Percentiles rank a stretch among this genome's conserved stretches.
Conservation (phyloP, 2,113 vertebrate species). For the Chlamydotis undulata region DNA sequence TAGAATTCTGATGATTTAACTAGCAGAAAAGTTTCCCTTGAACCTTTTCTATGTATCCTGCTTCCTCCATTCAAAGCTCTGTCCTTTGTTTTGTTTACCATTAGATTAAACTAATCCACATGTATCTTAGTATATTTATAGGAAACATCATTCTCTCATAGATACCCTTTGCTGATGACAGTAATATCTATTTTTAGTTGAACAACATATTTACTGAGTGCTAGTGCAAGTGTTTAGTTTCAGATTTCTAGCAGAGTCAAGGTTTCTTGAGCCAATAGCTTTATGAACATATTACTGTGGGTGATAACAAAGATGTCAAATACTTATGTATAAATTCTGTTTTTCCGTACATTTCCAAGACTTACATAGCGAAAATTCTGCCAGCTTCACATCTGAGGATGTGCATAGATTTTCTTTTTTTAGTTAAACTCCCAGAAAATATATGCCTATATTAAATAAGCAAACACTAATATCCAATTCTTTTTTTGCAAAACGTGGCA, state of each 20-base stretch:
- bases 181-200: constrained; percentile 65
- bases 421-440: neutral
- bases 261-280: neutral
- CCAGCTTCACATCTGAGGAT: neutral
- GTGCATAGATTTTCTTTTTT: neutral
- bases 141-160: constrained; percentile 17
- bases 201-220: neutral
- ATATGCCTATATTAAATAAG: no score
- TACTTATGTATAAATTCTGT: neutral
- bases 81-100: constrained; percentile 11
- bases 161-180: neutral
- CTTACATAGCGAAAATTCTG: neutral
- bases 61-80: neutral
- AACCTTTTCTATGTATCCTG: neutral
- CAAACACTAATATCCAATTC: neutral
- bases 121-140: constrained; percentile 67
- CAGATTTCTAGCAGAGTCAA: neutral
- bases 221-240: constrained; percentile 15
- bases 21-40: neutral
- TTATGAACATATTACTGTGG: neutral
- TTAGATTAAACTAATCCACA: constrained; percentile 7
- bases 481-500: neutral
- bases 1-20: no score
- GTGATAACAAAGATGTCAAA: neutral
- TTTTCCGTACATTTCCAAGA: neutral